Conservation (phyloP, 2,888 invertebrate species). For the Ormyrus labotus region DNA sequence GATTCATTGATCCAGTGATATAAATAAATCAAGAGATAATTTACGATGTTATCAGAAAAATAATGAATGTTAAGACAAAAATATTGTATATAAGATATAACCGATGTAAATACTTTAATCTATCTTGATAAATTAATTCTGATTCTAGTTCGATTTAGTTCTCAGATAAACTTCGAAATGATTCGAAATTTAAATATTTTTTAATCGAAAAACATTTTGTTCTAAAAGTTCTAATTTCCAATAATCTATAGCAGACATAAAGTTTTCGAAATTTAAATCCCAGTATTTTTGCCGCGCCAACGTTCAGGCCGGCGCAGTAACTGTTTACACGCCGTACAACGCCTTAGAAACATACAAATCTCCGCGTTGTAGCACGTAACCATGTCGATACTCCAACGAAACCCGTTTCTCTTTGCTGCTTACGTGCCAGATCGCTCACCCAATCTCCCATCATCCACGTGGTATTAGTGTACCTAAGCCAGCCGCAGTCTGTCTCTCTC, state of each 20-base stretch:
- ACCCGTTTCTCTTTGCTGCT: neutral
- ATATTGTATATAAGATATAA: no score
- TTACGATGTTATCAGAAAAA: no score
- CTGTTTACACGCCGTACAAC: neutral
- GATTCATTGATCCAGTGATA: no score
- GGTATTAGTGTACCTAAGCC: neutral
- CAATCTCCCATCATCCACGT: slow-evolving; percentile 30
- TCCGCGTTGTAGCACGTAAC: neutral
- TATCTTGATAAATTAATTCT: no score
- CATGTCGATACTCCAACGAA: neutral
- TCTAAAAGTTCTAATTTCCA: no score
- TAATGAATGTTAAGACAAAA: no score
- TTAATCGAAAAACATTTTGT: neutral
- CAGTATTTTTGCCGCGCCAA: slow-evolving; percentile 37
- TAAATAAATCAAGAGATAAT: no score
- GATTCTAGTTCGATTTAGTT: neutral
- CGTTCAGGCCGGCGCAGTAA: slow-evolving; percentile 46
- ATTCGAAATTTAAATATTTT: neutral
- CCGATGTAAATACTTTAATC: no score
- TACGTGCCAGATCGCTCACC: slow-evolving; percentile 8
- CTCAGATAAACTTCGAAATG: neutral
- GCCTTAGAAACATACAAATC: no score
- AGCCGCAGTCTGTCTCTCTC: neutral
- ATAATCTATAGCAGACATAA: no score
- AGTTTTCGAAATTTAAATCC: slow-evolving; percentile 21